Base-by-base conservation (phyloP, 1,140 invertebrate genomes). In the Bathynomus jamesi region DNA sequence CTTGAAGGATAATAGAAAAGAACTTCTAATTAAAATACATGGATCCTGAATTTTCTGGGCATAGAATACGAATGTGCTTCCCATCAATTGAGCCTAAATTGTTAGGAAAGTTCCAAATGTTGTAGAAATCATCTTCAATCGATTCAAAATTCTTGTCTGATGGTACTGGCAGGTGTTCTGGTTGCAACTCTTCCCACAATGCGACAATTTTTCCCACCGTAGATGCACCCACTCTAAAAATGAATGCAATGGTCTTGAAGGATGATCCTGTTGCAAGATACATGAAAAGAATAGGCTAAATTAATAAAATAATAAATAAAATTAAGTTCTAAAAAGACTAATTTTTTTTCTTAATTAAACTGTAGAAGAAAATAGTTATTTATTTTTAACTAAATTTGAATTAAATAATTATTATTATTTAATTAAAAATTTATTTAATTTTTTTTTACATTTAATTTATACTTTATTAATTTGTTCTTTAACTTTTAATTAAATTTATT, bases 71-170 rank as follows among this genome's bases (percentile, higher is more conserved):
- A 10, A 81, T 62, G 53, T 81, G 78, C 31, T 79, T 79, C 13
- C 80, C 74, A 69, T 79, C 78, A 32, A 80, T 62, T 28, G 75
- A 78, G 0, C 79, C 76, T 46, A 77, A 74, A 66, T 79, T 79
- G 62, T 71, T 69, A 3, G 76, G 79, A 70, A 80, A 80, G 65
- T 77, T 73, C 76, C 76, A 80, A 21, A 60, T 72, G 8, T 70
- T 66, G 31, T 73, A 24, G 61, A 77, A 80, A 29, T 68, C 61
- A 31, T 74, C 28, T 40, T 71, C 76, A 7, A 67, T 53, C 21
- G 28, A 53, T 62, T 61, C 75, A 53, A 25, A 76, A 28, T 61
- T 46, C 61, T 61, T 28, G 25, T 53, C 27, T 65, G 28, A 69
- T 30, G 76, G 74, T 75, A 46, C 46, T 17, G 10, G 28, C 66